Percentiles rank a stretch among this genome's conserved stretches.
Evolutionary conservation across 2,888 invertebrate species (phyloP).

Genomic region (Pseudeuparius sepicola): DNA sequence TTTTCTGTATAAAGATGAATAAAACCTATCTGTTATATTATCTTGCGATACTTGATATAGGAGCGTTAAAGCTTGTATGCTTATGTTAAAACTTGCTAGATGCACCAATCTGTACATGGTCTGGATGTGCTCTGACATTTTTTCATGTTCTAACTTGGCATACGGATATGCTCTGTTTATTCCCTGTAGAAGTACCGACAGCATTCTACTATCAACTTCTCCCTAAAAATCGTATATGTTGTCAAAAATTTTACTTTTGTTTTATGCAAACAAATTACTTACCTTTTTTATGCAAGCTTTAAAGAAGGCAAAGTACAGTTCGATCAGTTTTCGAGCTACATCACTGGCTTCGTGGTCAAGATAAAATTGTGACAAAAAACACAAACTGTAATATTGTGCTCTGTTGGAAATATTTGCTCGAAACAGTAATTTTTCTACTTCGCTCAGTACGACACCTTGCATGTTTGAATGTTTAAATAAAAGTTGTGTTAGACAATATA

Average conservation of each 20-base stretch:
- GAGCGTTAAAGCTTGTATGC: conserved; percentile 47
- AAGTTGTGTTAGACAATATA: conserved; percentile 75
- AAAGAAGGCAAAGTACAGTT: conserved; percentile 92
- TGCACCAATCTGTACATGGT: conserved; percentile 76
- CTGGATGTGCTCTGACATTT: conserved; percentile 55
- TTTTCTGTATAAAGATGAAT: conserved; percentile 82
- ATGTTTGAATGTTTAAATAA: conserved; percentile 73
- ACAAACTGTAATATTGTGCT: conserved; percentile 89
- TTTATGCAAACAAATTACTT: conserved; percentile 17
- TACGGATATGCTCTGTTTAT: conserved; percentile 79
- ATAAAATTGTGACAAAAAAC: conserved; percentile 80
- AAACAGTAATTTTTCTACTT: conserved; percentile 85
- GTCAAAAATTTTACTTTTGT: not conserved
- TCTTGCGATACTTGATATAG: conserved; percentile 51
- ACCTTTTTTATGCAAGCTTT: conserved; percentile 81
- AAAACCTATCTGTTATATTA: conserved; percentile 56
- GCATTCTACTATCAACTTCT: conserved; percentile 72
- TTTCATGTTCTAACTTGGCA: conserved; percentile 53
- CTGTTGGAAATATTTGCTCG: conserved; percentile 68
- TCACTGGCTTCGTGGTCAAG: conserved; percentile 61
- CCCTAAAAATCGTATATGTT: conserved; percentile 40
- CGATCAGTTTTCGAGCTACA: conserved; percentile 74
- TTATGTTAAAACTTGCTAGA: conserved; percentile 62
- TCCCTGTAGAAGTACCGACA: conserved; percentile 73
- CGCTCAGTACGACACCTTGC: conserved; percentile 77